These are phyloP conservation scores for Eretmodus cyanostictus DNA, from an alignment of 2,113 vertebrate genomes.

Conservation along the genomic window DNA sequence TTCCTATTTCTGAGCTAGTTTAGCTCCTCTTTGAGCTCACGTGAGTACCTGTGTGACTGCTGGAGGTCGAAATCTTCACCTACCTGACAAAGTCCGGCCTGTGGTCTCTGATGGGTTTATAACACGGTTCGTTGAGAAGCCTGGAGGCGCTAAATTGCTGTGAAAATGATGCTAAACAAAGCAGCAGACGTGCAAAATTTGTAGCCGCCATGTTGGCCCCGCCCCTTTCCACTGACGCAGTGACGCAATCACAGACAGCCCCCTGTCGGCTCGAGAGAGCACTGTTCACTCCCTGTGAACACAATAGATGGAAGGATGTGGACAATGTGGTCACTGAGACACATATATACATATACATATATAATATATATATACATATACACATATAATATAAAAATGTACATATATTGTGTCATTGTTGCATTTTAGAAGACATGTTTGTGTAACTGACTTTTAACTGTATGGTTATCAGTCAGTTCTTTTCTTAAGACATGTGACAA, in stretches of 20 bases:
- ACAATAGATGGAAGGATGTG: too few species aligned
- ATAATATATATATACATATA: too few species aligned
- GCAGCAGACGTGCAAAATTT: not conserved
- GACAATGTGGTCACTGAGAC: not conserved
- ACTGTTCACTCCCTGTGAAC: not conserved
- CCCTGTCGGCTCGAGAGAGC: not conserved
- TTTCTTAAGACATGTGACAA: not conserved
- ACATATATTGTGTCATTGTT: not conserved
- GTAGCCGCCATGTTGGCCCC: constrained; percentile 42
- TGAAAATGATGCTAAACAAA: constrained; percentile 1
- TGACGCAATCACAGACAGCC: not conserved
- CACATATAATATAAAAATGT: not conserved
- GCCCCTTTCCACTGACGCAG: not conserved
- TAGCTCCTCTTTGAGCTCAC: not conserved
- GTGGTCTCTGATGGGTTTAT: constrained; percentile 56
- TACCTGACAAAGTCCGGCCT: constrained; percentile 52
- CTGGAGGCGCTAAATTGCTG: not conserved
- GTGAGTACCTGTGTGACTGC: not conserved
- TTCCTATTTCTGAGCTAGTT: not conserved
- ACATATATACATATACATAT: not conserved
- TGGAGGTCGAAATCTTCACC: not conserved
- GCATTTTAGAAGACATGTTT: not conserved
- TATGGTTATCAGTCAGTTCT: not conserved
- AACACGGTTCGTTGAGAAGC: constrained; percentile 44
- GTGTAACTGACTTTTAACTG: not conserved